Evolutionary conservation across 2,113 vertebrate genomes (phyloP), one percentile per base, ranked within the genome.

Genomic region (Lipophrys pholis): DNA sequence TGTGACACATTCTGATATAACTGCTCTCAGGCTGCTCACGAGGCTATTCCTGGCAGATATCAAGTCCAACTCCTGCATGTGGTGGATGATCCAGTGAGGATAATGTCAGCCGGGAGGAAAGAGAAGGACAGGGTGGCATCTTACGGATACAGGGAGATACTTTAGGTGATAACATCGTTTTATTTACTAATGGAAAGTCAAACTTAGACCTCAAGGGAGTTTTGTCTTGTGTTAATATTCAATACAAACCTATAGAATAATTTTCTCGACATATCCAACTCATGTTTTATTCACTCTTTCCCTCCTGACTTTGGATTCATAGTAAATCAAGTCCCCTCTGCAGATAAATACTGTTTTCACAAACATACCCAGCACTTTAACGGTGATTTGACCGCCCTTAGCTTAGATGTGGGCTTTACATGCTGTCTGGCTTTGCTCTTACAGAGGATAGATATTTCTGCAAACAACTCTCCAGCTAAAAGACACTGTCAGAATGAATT

Each of bases 31-130:
- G 35, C 40, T 6, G 10, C 50, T 78, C 39, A 8, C 16, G 5
- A 6, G 51, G 66, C 50, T 85, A 75, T 80, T 80, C 57, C 45
- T 67, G 64, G 35, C n/a, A 56, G 7, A 56, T 57, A 41, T 51
- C 6, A 71, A 51, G 40, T 51, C 9, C 45, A 12, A 50, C 52
- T 38, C 55, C n/a, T 49, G 11, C 36, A 61, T 5, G 7, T 42
- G 8, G 16, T 0, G 12, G 10, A 54, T 30, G 14, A 10, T 15
- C 9, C 1, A 2, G 58, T 69, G 39, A 30, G 0, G 21, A 51
- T 21, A 41, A 11, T 11, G 12, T 11, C 15, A 51, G 3, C 11
- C 8, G 50, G 65, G 38, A 42, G n/a, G 6, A 39, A 42, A 46
- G 9, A 5, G 45, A 36, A 43, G 3, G 5, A 15, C n/a, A 45